Evolutionary conservation across 1,140 invertebrate genomes (phyloP).

Genomic region (Rhagoletis zephyria): DNA sequence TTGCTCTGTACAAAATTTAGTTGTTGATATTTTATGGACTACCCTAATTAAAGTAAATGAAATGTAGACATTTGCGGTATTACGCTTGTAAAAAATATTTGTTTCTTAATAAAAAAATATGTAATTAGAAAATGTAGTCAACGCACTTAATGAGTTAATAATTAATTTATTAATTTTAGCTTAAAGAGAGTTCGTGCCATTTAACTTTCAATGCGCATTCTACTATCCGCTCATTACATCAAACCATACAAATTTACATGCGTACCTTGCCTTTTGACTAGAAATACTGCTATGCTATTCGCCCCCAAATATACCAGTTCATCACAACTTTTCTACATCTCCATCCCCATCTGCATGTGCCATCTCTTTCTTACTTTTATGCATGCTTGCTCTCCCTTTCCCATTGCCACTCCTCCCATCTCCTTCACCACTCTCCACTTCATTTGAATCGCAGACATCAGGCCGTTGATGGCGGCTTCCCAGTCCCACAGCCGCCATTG

Average conservation of each 20-base stretch:
- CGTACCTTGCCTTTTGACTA: constrained; percentile 17
- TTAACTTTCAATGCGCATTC: background rate
- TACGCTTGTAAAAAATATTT: constrained; percentile 9
- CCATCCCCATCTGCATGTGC: background rate
- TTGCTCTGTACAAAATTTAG: background rate
- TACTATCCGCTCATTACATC: background rate
- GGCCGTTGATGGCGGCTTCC: constrained; percentile 55
- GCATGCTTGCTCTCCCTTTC: background rate
- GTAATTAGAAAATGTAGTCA: background rate
- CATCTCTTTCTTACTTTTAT: background rate
- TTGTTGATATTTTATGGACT: too few relatives aligned
- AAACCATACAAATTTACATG: background rate
- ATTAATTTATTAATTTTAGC: background rate
- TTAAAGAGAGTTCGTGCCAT: background rate
- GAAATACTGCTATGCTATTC: constrained; percentile 13
- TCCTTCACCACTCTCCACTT: background rate
- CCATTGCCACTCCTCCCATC: background rate
- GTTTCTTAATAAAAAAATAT: background rate
- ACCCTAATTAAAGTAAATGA: too few relatives aligned
- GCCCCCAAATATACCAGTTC: too few relatives aligned
- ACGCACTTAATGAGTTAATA: background rate
- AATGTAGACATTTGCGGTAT: background rate
- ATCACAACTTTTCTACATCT: too few relatives aligned
- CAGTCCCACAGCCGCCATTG: constrained; percentile 57
- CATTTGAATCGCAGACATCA: constrained; percentile 55